phyloP scores from a whole-genome alignment of 2,888 invertebrate genomes.

The Drosophila rellima region DNA sequence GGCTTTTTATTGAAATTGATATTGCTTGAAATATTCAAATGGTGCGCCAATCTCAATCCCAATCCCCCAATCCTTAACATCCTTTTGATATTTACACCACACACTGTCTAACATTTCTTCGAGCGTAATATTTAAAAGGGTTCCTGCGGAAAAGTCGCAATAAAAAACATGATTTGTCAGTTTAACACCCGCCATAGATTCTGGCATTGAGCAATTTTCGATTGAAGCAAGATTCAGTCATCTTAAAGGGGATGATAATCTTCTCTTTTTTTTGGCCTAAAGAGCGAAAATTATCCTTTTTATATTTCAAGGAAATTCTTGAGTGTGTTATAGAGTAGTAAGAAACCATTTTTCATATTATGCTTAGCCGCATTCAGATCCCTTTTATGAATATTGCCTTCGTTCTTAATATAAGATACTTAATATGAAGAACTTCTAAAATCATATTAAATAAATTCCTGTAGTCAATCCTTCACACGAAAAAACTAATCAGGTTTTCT shows the following conservation, averaged over 20 bases:
- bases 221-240: constrained; percentile 41
- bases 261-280: no score
- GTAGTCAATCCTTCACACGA: no score
- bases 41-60: constrained; percentile 37
- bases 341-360: neutral
- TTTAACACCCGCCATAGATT: constrained; percentile 78
- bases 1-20: constrained; percentile 85
- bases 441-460: no score
- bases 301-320: neutral
- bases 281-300: no score
- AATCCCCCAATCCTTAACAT: neutral
- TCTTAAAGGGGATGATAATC: constrained; percentile 3
- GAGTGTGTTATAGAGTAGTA: neutral
- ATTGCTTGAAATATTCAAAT: constrained; percentile 81
- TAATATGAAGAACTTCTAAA: no score
- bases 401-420: neutral
- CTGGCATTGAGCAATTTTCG: constrained; percentile 31
- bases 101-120: neutral
- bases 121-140: constrained; percentile 45
- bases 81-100: constrained; percentile 40
- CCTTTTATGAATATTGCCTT: neutral
- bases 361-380: neutral
- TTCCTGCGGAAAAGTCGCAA: constrained; percentile 65
- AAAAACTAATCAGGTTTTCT: no score
- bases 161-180: constrained; percentile 85